Percentiles rank a stretch among this genome's conserved stretches.
phyloP scores from a whole-genome alignment of 2,113 vertebrate species.

The Aptenodytes patagonicus region DNA sequence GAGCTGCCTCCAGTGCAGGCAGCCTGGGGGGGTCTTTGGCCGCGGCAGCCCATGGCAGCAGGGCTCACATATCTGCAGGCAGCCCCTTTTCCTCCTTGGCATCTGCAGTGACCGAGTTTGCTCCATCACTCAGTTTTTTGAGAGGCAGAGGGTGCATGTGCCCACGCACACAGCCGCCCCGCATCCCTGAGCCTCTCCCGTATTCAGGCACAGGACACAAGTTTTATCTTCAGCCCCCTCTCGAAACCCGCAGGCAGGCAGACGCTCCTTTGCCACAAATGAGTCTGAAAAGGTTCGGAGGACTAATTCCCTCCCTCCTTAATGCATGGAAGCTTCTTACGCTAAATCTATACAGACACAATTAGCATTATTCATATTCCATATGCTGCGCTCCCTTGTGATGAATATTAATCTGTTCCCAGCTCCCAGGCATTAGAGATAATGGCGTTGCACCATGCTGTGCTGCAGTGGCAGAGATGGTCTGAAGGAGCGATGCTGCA shows the following conservation, averaged over 20 bases:
- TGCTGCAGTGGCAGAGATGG: background rate
- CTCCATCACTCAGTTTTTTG: background rate
- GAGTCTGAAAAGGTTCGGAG: slow-evolving; percentile 25
- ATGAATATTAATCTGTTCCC: slow-evolving; percentile 69
- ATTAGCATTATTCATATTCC: slow-evolving; percentile 75
- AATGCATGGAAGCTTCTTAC: slow-evolving; percentile 64
- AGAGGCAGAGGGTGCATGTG: background rate
- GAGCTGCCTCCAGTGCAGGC: background rate
- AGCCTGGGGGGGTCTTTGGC: background rate
- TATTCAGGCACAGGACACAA: background rate
- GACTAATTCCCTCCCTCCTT: slow-evolving; percentile 52
- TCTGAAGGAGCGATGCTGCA: background rate
- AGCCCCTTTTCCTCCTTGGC: background rate
- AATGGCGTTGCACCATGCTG: background rate
- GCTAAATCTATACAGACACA: slow-evolving; percentile 69
- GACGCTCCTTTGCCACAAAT: background rate
- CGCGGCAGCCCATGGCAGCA: background rate
- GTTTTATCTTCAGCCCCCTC: background rate
- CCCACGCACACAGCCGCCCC: fast-evolving
- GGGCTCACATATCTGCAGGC: background rate
- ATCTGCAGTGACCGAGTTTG: background rate
- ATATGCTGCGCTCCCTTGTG: slow-evolving; percentile 64
- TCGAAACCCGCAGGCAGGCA: background rate
- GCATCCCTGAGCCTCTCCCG: fast-evolving
- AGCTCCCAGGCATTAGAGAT: slow-evolving; percentile 37